Evolutionary conservation across 2,113 vertebrate species (phyloP).

Genomic region (Uria aalge): DNA sequence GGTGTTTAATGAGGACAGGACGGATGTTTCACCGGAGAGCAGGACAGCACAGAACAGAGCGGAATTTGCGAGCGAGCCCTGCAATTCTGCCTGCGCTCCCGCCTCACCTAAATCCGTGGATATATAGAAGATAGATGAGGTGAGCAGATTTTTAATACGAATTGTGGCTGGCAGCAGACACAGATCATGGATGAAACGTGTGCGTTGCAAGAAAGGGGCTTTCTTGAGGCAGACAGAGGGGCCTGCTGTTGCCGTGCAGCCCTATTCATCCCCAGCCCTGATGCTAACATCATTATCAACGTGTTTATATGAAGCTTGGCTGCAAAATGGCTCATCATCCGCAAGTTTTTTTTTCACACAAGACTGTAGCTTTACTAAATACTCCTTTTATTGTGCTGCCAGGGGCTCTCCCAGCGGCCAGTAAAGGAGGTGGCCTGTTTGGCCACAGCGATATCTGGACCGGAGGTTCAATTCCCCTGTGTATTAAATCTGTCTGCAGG

Average conservation of each 20-base stretch:
- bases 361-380: conserved; percentile 22
- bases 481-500: conserved; percentile 43
- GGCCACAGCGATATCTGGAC: not conserved
- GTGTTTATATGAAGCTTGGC: conserved; percentile 37
- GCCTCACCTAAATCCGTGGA: accelerated
- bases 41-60: not conserved
- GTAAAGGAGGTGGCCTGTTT: conserved; percentile 10
- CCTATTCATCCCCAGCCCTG: not conserved
- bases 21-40: accelerated
- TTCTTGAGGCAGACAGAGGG: conserved; percentile 27
- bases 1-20: not conserved
- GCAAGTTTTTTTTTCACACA: not conserved
- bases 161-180: not conserved
- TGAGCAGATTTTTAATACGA: not conserved
- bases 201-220: conserved; percentile 11
- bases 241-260: not conserved
- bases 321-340: conserved; percentile 10
- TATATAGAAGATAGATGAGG: not conserved
- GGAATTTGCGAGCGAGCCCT: not conserved
- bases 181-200: not conserved
- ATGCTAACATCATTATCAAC: not conserved
- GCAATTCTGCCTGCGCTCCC: not conserved
- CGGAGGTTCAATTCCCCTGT: not conserved
- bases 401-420: not conserved
- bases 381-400: conserved; percentile 46